Percentiles rank a stretch among this genome's conserved stretches.
Conservation (phyloP, 2,888 invertebrate species). For the Parnassius smintheus region DNA sequence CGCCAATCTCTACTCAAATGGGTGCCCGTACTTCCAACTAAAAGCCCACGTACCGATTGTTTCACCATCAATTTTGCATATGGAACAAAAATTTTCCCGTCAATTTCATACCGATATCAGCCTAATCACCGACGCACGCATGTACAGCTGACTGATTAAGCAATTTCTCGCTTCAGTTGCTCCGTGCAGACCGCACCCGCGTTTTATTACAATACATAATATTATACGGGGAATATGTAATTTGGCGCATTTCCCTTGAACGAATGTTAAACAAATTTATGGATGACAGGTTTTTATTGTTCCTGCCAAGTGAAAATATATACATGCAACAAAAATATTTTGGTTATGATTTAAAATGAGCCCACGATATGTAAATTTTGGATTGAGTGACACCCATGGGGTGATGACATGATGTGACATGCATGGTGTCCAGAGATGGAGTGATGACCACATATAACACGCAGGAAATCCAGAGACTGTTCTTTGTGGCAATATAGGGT, state of each 20-base stretch:
- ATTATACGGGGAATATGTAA: conserved; percentile 62
- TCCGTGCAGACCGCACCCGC: conserved; percentile 53
- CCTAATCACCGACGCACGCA: conserved; percentile 61
- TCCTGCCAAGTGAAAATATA: neutral
- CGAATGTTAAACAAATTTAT: conserved; percentile 38
- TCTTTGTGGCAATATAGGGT: too few relatives aligned
- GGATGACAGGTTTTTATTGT: conserved; percentile 54
- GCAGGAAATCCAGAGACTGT: too few relatives aligned
- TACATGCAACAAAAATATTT: neutral
- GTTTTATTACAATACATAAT: conserved; percentile 68
- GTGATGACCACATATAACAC: too few relatives aligned
- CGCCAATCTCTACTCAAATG: conserved; percentile 13
- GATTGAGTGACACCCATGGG: too few relatives aligned
- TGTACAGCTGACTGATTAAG: conserved; percentile 75
- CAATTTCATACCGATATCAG: conserved; percentile 65
- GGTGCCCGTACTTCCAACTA: conserved; percentile 19
- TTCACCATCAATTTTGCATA: conserved; percentile 37
- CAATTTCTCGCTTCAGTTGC: conserved; percentile 72
- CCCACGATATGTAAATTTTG: too few relatives aligned
- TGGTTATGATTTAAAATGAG: too few relatives aligned
- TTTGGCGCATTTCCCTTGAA: conserved; percentile 63
- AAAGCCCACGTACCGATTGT: conserved; percentile 19
- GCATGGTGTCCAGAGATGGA: too few relatives aligned
- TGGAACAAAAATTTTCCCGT: conserved; percentile 55
- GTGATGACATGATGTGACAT: too few relatives aligned